Base-by-base conservation (phyloP, 2,113 vertebrate species). In the Calyptomena viridis region DNA sequence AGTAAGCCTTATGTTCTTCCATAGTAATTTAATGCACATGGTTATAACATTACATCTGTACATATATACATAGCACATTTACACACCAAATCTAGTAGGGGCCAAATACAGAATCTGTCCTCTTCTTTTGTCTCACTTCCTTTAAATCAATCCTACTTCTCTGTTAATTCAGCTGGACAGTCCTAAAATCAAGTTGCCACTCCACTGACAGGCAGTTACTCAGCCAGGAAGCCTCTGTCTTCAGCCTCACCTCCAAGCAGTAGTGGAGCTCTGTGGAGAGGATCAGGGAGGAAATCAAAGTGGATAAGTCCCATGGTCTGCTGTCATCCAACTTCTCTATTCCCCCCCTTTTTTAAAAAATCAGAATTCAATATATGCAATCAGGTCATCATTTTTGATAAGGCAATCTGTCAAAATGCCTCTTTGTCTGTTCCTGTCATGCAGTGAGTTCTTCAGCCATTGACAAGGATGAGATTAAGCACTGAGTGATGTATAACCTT, bases 381-480 rank as follows among this genome's bases (percentile, higher is more conserved):
- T 62, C 49, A 22, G 92, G 87, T 93, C 67, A 78, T 39, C 44
- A 1, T 68, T 75, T 94, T 64, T 84, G 37, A 37, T 90, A 44
- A 88, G 85, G 2, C 68, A 39, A 24, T 60, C 66, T 94, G 83
- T 93, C 88, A 92, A 20, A 95, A 64, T 20, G 33, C 78, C 64
- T 92, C 64, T 91, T 69, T 68, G 50, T 73, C 53, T 44, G 16
- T 77, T 83, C 67, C 72, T 92, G 64, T 87, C 60, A 18, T 39
- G 47, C 40, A 37, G 52, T 44, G 42, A 44, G 64, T 90, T 81
- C 83, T 90, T 66, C 88, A 80, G 42, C 76, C 71, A 71, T 14
- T 52, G 80, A 89, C 84, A 90, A 64, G 73, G 46, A 25, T 75
- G 85, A 77, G 86, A 92, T 89, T 55, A 90, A 95, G 66, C 69